A percentile compares a stretch with the other conserved stretches of the same genome.
These are phyloP conservation scores for Hormaphis cornu DNA, from an alignment of 1,140 invertebrate species.

Conservation along the genomic window DNA sequence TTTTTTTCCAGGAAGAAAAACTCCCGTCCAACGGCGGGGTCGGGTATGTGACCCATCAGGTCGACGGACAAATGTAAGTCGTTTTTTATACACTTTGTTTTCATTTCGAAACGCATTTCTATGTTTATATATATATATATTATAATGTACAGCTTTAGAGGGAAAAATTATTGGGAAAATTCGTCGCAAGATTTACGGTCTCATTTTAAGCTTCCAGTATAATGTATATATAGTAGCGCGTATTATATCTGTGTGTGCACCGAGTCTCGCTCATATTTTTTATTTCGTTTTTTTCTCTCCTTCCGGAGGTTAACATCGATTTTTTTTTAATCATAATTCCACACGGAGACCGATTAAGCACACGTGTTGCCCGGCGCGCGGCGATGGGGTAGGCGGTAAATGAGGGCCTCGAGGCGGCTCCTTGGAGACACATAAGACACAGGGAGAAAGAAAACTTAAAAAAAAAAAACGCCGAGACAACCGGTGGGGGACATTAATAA, in stretches of 20 bases:
- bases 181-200: conserved; percentile 24
- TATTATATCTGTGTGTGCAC: too few species aligned
- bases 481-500: conserved; percentile 32
- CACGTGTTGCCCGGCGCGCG: conserved; percentile 27
- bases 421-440: conserved; percentile 32
- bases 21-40: conserved; percentile 8
- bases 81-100: not conserved
- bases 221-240: too few species aligned
- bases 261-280: conserved; percentile 24
- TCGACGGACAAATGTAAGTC: conserved; percentile 31
- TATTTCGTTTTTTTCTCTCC: conserved; percentile 24
- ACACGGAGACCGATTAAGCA: conserved; percentile 29
- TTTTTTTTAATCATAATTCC: conserved; percentile 33
- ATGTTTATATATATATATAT: not conserved
- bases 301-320: conserved; percentile 30
- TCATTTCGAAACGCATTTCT: not conserved
- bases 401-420: conserved; percentile 22
- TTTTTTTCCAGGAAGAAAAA: conserved; percentile 20
- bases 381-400: conserved; percentile 20
- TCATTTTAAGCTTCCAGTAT: conserved; percentile 23
- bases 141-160: conserved; percentile 1
- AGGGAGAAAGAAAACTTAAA: conserved; percentile 22
- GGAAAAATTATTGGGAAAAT: conserved; percentile 30
- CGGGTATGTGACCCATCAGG: conserved; percentile 22
- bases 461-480: conserved; percentile 28